phyloP scores from a whole-genome alignment of 2,113 vertebrate species.

The Lichenostomus cassidix region DNA sequence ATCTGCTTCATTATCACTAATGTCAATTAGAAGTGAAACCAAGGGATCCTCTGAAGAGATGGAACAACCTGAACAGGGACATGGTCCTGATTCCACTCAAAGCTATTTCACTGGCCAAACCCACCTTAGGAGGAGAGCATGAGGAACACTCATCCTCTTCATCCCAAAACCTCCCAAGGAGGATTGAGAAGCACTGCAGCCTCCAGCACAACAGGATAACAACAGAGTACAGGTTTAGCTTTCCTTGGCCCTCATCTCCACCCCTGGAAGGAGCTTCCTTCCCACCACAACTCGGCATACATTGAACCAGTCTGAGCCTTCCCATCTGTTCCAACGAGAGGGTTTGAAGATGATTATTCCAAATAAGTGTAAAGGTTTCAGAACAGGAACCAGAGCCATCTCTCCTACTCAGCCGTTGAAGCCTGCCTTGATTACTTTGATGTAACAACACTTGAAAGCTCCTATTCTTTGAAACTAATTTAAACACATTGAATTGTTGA shows the following conservation, averaged over 20 bases:
- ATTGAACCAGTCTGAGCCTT: background rate
- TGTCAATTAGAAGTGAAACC: background rate
- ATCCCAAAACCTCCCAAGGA: background rate
- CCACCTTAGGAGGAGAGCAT: background rate
- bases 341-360: slow-evolving; percentile 45
- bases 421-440: slow-evolving; percentile 76
- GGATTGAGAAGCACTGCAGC: background rate
- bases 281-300: background rate
- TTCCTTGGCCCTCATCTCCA: background rate
- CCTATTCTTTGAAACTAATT: slow-evolving; percentile 86
- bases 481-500: slow-evolving; percentile 85
- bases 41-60: background rate
- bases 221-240: background rate
- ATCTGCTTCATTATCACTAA: background rate
- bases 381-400: slow-evolving; percentile 30
- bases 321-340: background rate
- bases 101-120: background rate
- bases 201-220: rapidly evolving
- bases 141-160: rapidly evolving
- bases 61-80: background rate
- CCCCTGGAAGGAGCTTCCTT: background rate
- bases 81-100: background rate
- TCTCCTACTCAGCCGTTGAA: slow-evolving; percentile 56
- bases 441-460: slow-evolving; percentile 84
- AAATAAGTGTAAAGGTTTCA: slow-evolving; percentile 57